phyloP scores from a whole-genome alignment of 1,140 invertebrate genomes.

The Himalopsyche phryganea region DNA sequence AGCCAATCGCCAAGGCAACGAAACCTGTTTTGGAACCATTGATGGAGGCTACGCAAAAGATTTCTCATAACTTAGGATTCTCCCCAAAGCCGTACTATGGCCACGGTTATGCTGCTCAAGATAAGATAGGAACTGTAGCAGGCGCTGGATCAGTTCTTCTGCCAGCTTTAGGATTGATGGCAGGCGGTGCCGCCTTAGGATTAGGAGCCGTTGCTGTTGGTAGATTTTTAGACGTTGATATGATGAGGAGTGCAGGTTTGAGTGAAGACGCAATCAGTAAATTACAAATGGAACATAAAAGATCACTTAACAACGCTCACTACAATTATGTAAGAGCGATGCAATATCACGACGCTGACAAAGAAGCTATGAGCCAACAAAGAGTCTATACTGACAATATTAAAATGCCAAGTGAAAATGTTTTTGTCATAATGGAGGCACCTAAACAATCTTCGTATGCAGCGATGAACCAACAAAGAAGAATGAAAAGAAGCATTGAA shows the following conservation, averaged over 20 bases:
- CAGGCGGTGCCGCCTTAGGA: conserved; percentile 73
- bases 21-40: conserved; percentile 69
- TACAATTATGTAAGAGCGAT: conserved; percentile 36
- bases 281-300: conserved; percentile 56
- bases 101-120: conserved; percentile 54
- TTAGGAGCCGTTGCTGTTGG: conserved; percentile 75
- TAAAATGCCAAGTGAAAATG: conserved; percentile 52
- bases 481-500: conserved; percentile 24
- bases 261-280: conserved; percentile 43
- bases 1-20: conserved; percentile 64
- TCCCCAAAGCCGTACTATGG: conserved; percentile 43
- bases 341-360: conserved; percentile 45
- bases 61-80: conserved; percentile 69
- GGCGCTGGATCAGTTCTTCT: conserved; percentile 56
- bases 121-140: conserved; percentile 66
- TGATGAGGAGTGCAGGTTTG: conserved; percentile 53
- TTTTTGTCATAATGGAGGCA: conserved; percentile 47
- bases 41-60: conserved; percentile 73
- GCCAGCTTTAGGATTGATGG: conserved; percentile 71
- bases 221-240: conserved; percentile 63
- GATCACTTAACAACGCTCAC: conserved; percentile 46
- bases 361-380: conserved; percentile 45
- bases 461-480: conserved; percentile 10
- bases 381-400: conserved; percentile 49
- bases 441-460: conserved; percentile 35